Evolutionary conservation across 2,888 invertebrate species (phyloP), one percentile per base, ranked within the genome.

Genomic region (Apotomis capreana): DNA sequence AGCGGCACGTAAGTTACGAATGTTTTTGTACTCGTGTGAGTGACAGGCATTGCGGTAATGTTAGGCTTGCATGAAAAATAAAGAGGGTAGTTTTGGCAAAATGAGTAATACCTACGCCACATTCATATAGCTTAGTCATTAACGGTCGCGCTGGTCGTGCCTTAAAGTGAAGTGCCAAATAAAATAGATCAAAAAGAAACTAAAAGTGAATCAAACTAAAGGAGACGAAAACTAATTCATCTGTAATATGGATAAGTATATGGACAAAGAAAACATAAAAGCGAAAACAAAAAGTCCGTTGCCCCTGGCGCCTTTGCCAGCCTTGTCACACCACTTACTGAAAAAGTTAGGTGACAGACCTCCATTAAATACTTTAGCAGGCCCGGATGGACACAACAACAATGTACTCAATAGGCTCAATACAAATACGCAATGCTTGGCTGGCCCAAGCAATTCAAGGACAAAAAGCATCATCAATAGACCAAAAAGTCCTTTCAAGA

Each of bases 91-190:
- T 8, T 26, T 26, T 26, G 26, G 26, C 26, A 26, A 26, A 26
- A 26, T 26, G 1, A 26, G 2, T 26, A 26, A 26, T 46, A 46
- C n/a, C 12, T 36, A 49, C 49, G 12, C 46, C 15, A 65, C 13
- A 37, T 46, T 68, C n/a, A 54, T 63, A 60, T 51, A 57, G 58
- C 54, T 8, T 52, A 57, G 26, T 55, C 70, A 74, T 70, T 77
- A 83, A 82, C 81, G 78, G 81, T 84, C 84, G 76, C 81, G 89
- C 89, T 79, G 88, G 89, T 78, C 87, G 87, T 86, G 86, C 65
- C 51, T 44, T 54, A 3, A 40, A n/a, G 78, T 75, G 77, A 75
- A 74, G 44, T 70, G 70, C 13, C 54, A 70, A n/a, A 74, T 68
- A 63, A 59, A 70, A 36, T 69, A 68, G 55, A 62, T 63, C 62